A percentile compares a stretch with the other conserved stretches of the same genome.
Conservation (phyloP, 2,113 vertebrate genomes). For the Grammomys dolichurus region DNA sequence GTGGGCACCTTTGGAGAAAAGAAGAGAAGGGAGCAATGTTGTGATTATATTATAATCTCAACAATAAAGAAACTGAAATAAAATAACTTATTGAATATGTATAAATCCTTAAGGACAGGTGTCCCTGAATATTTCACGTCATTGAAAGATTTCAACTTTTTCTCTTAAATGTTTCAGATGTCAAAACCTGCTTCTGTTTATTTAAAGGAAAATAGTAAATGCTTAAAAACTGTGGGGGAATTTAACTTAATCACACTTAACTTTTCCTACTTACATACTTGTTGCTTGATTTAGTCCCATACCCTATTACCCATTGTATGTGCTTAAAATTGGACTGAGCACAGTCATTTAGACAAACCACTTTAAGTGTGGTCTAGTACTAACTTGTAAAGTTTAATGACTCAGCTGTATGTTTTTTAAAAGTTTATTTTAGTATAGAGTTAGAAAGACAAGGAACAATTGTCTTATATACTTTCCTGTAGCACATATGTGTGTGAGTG, state of each 20-base stretch:
- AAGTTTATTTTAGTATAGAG: neutral
- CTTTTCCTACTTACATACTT: fast-evolving
- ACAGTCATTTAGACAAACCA: neutral
- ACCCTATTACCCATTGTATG: neutral
- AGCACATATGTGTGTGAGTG: neutral
- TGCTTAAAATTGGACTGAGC: neutral
- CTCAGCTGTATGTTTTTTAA: neutral
- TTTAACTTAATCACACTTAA: neutral
- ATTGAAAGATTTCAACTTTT: neutral
- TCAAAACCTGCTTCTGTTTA: neutral
- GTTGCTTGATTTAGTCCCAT: neutral
- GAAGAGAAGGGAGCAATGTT: neutral
- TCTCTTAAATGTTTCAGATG: neutral
- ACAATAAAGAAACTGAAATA: neutral
- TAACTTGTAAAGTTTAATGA: neutral
- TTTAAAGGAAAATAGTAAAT: neutral
- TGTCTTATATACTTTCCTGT: neutral
- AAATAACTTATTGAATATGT: neutral
- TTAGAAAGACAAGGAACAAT: neutral
- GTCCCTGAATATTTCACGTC: neutral
- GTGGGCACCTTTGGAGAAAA: no score
- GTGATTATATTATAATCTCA: neutral
- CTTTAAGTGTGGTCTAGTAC: neutral
- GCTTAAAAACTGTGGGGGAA: neutral
- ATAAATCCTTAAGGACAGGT: neutral